Conservation (phyloP, 1,140 invertebrate species). For the Pseudomyrmex pallidus region DNA sequence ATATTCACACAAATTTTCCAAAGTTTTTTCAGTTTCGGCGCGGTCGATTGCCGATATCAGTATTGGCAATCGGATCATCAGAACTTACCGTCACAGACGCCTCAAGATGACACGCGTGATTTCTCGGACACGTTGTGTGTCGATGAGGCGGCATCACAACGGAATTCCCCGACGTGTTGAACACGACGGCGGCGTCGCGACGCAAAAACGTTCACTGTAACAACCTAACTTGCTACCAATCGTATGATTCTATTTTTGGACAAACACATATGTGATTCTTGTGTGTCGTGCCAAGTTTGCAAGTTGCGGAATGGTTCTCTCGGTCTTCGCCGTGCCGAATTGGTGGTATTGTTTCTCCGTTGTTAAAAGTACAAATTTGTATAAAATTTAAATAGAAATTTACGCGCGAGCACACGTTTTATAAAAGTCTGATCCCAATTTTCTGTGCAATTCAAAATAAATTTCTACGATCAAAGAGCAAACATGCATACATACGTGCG, state of each 20-base stretch:
- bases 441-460: too few relatives aligned
- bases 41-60: too few relatives aligned
- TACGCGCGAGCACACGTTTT: background rate
- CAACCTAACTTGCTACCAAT: constrained; percentile 50
- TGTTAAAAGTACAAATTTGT: background rate
- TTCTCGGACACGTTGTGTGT: too few relatives aligned
- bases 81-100: too few relatives aligned
- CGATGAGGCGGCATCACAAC: constrained; percentile 19
- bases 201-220: constrained; percentile 70
- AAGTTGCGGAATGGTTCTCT: constrained; percentile 34
- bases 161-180: constrained; percentile 54
- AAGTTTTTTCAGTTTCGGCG: too few relatives aligned
- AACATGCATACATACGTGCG: too few relatives aligned
- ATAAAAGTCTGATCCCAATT: too few relatives aligned
- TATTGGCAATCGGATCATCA: too few relatives aligned
- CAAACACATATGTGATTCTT: constrained; percentile 27
- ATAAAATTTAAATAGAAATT: background rate
- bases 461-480: too few relatives aligned
- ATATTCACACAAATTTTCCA: too few relatives aligned
- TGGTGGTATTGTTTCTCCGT: background rate
- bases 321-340: constrained; percentile 13
- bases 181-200: constrained; percentile 34
- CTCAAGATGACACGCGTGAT: too few relatives aligned
- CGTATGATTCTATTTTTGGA: constrained; percentile 68
- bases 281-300: constrained; percentile 43